These are phyloP conservation scores for Passer montanus DNA, from an alignment of 2,113 vertebrate genomes.

Conservation along the genomic window DNA sequence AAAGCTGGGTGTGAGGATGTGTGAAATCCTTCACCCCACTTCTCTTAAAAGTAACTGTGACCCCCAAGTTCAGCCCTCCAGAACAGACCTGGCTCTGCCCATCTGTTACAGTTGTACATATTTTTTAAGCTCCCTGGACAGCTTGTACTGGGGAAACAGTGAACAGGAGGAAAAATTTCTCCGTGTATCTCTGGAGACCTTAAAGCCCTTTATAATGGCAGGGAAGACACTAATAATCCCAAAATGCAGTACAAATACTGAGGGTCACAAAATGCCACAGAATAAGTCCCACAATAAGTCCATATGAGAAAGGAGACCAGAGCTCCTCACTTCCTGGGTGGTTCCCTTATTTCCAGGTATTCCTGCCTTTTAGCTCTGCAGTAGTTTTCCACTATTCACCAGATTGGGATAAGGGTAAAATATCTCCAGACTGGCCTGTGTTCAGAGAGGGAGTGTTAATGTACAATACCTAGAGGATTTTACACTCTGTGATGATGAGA, in stretches of 20 bases:
- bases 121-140: not conserved
- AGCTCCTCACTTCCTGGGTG: not conserved
- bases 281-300: not conserved
- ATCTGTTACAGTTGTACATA: not conserved
- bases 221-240: not conserved
- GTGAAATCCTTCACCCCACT: not conserved
- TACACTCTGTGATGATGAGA: not conserved
- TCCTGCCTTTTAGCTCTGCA: not conserved
- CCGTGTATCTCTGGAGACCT: not conserved
- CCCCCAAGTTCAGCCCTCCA: not conserved
- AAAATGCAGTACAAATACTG: not conserved
- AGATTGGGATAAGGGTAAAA: not conserved
- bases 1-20: not conserved
- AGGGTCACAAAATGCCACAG: not conserved
- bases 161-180: not conserved
- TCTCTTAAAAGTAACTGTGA: not conserved
- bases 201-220: not conserved
- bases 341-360: not conserved
- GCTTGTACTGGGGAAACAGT: fast-evolving
- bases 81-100: not conserved
- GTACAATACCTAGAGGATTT: not conserved
- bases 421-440: not conserved
- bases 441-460: not conserved
- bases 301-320: not conserved
- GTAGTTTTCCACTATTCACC: not conserved